These are phyloP conservation scores for Sardinella longiceps DNA, from an alignment of 2,797 vertebrate species.

Conservation along the genomic window DNA sequence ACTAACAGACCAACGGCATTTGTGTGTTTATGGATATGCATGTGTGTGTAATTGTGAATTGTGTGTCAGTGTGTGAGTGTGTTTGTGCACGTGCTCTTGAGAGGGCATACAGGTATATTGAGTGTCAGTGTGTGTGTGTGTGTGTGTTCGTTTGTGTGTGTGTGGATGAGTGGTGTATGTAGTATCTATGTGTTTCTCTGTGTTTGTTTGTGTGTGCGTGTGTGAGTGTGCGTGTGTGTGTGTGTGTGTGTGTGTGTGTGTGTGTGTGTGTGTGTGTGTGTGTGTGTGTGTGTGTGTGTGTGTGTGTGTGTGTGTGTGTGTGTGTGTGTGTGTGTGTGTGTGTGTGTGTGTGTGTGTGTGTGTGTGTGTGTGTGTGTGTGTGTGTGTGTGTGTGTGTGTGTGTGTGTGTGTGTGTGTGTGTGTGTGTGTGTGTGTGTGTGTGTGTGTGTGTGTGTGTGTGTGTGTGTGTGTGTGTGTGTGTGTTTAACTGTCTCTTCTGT, in stretches of 20 bases:
- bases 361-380: neutral
- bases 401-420: neutral
- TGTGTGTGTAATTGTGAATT: neutral
- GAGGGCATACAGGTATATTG: too few species aligned
- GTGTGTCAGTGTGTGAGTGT: neutral
- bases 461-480: conserved; percentile 4
- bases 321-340: neutral
- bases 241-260: neutral
- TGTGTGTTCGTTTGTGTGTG: neutral
- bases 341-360: neutral
- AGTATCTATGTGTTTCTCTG: too few species aligned
- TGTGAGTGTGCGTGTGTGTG: conserved; percentile 5
- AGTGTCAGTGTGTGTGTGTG: neutral
- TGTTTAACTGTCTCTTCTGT: neutral
- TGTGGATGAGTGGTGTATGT: too few species aligned
- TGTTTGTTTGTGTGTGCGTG: neutral
- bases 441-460: neutral
- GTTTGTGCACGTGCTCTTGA: neutral
- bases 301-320: neutral
- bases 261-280: neutral
- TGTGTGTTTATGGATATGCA: neutral
- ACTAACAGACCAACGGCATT: neutral
- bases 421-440: neutral
- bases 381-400: neutral
- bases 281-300: neutral